Percentiles rank a stretch among this genome's conserved stretches.
Conservation (phyloP, 1,140 invertebrate species). For the Gryon sp. region DNA sequence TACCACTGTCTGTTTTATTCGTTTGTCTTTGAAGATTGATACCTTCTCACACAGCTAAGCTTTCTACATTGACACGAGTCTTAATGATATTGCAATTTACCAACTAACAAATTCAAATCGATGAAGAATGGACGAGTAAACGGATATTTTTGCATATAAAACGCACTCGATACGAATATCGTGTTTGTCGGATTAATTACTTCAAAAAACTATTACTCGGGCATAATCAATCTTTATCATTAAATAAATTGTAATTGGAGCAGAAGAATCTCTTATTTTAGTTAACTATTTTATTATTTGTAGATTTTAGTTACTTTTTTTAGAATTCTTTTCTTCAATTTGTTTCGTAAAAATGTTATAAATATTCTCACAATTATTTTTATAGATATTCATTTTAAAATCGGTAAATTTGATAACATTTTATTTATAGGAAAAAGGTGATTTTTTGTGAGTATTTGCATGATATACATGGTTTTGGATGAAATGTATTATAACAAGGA, state of each 20-base stretch:
- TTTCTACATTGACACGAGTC: conserved; percentile 17
- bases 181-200: conserved; percentile 11
- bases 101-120: conserved; percentile 35
- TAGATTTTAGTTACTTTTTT: too few species aligned
- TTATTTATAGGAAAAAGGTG: too few species aligned
- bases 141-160: conserved; percentile 18
- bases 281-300: too few species aligned
- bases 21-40: conserved; percentile 67
- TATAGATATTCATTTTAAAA: too few species aligned
- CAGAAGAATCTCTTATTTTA: too few species aligned
- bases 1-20: conserved; percentile 64
- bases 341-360: too few species aligned
- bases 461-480: too few species aligned
- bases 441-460: too few species aligned
- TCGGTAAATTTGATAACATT: too few species aligned
- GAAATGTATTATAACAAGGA: too few species aligned
- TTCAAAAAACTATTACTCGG: neutral
- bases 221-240: neutral
- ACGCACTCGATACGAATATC: conserved; percentile 9
- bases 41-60: conserved; percentile 34
- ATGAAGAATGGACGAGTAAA: conserved; percentile 23
- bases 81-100: conserved; percentile 48
- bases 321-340: too few species aligned
- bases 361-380: too few species aligned
- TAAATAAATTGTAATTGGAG: conserved; percentile 5